phyloP scores from a whole-genome alignment of 2,888 invertebrate genomes.

The Phengaris alcon region DNA sequence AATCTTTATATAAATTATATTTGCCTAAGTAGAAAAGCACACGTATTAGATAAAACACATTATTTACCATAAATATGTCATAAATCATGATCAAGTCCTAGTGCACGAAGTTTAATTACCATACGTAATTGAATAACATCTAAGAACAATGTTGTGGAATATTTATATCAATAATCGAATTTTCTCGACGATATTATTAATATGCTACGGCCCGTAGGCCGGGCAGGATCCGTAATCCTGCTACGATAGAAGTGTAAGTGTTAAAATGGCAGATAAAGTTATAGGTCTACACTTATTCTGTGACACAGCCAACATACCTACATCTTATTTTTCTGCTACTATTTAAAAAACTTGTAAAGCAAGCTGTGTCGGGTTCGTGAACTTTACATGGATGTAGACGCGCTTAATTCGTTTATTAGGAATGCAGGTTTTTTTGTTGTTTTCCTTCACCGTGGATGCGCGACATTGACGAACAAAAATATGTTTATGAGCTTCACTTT shows the following conservation, averaged over 20 bases:
- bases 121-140: conserved; percentile 17
- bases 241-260: no score
- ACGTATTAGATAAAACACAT: background rate
- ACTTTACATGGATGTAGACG: background rate
- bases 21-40: background rate
- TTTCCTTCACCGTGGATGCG: background rate
- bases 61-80: conserved; percentile 17
- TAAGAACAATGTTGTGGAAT: conserved; percentile 13
- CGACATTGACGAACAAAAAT: background rate
- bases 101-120: conserved; percentile 18
- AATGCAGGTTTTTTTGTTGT: conserved; percentile 2
- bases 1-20: no score
- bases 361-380: background rate
- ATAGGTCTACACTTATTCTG: no score
- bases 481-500: background rate
- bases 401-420: background rate
- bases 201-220: background rate
- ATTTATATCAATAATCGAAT: background rate
- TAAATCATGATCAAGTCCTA: conserved; percentile 22
- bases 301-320: no score
- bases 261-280: no score
- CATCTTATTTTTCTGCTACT: no score
- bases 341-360: background rate
- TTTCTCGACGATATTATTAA: background rate
- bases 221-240: background rate